Percentiles rank a stretch among this genome's conserved stretches.
Conservation (phyloP, 92 coral and sea anemone species). For the Hydrozoanthus gracilis region DNA sequence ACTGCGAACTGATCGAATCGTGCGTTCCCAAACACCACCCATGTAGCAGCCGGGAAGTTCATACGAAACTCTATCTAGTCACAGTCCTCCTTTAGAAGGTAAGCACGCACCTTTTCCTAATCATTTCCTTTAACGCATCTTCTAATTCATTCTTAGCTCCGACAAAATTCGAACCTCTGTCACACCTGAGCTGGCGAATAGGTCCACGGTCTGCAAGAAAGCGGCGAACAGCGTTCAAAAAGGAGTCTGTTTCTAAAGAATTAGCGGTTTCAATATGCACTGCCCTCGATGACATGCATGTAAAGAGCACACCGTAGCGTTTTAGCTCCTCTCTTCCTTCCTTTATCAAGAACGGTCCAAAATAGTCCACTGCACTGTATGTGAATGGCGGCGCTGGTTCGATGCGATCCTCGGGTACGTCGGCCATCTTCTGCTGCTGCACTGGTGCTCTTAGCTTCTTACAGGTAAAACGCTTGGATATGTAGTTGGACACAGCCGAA, state of each 20-base stretch:
- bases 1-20: conserved; percentile 51
- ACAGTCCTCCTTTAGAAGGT: conserved; percentile 54
- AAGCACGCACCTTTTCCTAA: conserved; percentile 26
- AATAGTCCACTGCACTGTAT: conserved; percentile 50
- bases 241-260: conserved; percentile 58
- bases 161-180: conserved; percentile 62
- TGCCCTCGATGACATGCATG: conserved; percentile 64
- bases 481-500: conserved; percentile 37
- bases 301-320: conserved; percentile 57
- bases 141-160: conserved; percentile 55
- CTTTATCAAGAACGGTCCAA: conserved; percentile 56
- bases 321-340: conserved; percentile 57
- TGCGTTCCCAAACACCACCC: conserved; percentile 65
- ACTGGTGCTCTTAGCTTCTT: conserved; percentile 42
- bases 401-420: conserved; percentile 46
- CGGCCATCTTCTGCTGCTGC: conserved; percentile 55
- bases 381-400: conserved; percentile 60
- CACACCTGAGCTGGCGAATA: conserved; percentile 53
- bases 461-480: conserved; percentile 49
- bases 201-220: conserved; percentile 46
- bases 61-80: conserved; percentile 57
- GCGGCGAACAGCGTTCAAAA: conserved; percentile 61
- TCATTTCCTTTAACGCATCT: conserved; percentile 46
- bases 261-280: conserved; percentile 54
- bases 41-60: conserved; percentile 62